Conservation (phyloP, 2,797 vertebrate species). For the Orientallactaga sibirica region DNA sequence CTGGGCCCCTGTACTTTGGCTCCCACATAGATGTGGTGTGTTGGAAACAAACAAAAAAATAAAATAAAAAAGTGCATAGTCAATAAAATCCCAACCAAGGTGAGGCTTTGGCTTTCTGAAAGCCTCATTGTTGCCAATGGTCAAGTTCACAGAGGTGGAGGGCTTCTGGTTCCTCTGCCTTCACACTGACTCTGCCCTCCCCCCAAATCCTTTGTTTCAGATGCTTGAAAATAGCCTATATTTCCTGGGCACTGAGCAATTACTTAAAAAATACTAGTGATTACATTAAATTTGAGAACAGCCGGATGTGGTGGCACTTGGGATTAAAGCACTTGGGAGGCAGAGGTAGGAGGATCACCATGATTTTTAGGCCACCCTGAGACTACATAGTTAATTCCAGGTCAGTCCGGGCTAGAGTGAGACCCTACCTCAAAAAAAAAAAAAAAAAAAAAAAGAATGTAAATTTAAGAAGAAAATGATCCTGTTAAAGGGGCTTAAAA, state of each 20-base stretch:
- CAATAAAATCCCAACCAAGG: neutral
- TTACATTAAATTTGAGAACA: neutral
- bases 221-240: neutral
- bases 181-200: neutral
- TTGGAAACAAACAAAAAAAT: slow-evolving; percentile 33
- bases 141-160: neutral
- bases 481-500: too few species aligned
- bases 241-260: neutral
- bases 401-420: too few species aligned
- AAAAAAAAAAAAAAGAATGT: too few species aligned
- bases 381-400: too few species aligned
- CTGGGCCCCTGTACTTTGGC: neutral
- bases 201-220: neutral
- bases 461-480: too few species aligned
- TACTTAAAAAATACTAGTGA: neutral
- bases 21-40: neutral
- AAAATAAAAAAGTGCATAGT: neutral
- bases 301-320: too few species aligned
- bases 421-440: too few species aligned
- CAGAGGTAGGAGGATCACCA: too few species aligned
- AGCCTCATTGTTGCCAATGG: neutral
- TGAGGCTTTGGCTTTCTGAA: neutral
- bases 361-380: too few species aligned
- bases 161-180: neutral
- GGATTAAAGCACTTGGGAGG: too few species aligned